phyloP scores from a whole-genome alignment of 1,140 invertebrate species.

The Drosophila kepulauana region DNA sequence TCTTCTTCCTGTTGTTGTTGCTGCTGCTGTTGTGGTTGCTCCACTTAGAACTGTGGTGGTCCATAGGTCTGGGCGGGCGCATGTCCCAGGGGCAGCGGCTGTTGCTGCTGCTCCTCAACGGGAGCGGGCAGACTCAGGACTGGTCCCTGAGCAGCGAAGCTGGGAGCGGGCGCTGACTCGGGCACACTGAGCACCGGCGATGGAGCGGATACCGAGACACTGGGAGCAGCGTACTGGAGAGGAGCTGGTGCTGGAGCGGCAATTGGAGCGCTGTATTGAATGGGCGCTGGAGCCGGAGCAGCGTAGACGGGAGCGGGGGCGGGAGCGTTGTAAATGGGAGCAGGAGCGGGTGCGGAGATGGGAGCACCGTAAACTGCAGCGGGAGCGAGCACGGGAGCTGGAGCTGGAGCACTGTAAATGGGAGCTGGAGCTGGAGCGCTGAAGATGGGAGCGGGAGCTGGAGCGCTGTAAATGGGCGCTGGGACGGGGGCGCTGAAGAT shows the following conservation, averaged over 20 bases:
- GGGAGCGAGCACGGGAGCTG: slow-evolving; percentile 32
- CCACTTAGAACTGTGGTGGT: slow-evolving; percentile 61
- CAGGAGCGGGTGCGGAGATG: slow-evolving; percentile 23
- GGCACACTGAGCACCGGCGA: slow-evolving; percentile 47
- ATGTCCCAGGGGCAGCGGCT: slow-evolving; percentile 58
- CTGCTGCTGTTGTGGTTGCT: slow-evolving; percentile 8
- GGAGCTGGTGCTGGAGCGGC: slow-evolving; percentile 21
- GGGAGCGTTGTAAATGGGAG: slow-evolving; percentile 29
- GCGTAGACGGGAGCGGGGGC: slow-evolving; percentile 29
- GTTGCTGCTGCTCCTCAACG: slow-evolving; percentile 50
- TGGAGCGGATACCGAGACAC: slow-evolving; percentile 21
- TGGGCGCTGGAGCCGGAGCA: slow-evolving; percentile 23
- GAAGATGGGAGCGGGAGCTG: slow-evolving; percentile 50
- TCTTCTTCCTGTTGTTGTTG: slow-evolving; percentile 1
- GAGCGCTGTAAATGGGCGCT: slow-evolving; percentile 25
- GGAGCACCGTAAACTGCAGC: slow-evolving; percentile 52
- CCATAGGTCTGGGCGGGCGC: slow-evolving; percentile 72
- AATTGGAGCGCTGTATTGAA: slow-evolving; percentile 28
- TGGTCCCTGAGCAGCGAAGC: slow-evolving; percentile 30
- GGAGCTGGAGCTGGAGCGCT: slow-evolving; percentile 15
- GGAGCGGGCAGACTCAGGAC: slow-evolving; percentile 58
- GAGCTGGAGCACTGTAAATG: slow-evolving; percentile 35
- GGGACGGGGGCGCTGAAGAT: slow-evolving; percentile 15
- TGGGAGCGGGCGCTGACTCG: slow-evolving; percentile 33
- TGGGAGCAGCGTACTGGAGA: slow-evolving; percentile 14